Base-by-base conservation (phyloP, 2,113 vertebrate genomes). In the Hydrochoerus hydrochaeris region DNA sequence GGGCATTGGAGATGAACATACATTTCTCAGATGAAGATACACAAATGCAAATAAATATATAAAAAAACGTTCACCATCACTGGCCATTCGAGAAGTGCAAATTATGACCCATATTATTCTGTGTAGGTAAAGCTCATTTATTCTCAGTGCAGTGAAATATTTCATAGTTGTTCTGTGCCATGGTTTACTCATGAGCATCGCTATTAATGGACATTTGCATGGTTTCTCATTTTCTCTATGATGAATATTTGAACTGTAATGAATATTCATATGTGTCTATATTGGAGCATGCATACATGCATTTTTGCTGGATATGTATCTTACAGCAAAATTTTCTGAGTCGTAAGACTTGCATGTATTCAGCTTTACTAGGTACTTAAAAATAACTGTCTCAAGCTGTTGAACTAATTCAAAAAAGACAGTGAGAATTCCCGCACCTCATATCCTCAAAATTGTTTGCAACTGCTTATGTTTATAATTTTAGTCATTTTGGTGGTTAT, bases 301-400 rank as follows among this genome's bases (percentile, higher is more conserved):
- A 81, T 88, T 67, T 94, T 77, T 83, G 24, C 35, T 92, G 65
- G 54, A 26, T 85, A n/a, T 44, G 89, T 82, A 81, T 57, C 57
- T 41, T 58, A 4, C 24, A 90, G 41, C 58, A 7, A 1, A 57
- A 57, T 58, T 82, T 96, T 94, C 65, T 92, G n/a, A 5, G 62
- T 35, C 44, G 60, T 17, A 60, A 7, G 6, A 7, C 35, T 41
- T 30, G 8, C 35, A 57, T 85, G 41, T 52, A 6, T 28, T 92
- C 28, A 49, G 44, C 4, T 7, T 75, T 65, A 30, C 4, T 46
- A 75, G 41, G 28, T 67, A 38, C 28, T 86, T 12, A 24, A 49
- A 65, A 95, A 24, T 20, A 77, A 22, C 46, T 67, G 84, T 67
- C 69, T 30, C 78, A 57, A 93, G 38, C 24, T 83, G 13, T 91